phyloP scores from a whole-genome alignment of 2,888 invertebrate genomes.

The Corythucha ciliata region DNA sequence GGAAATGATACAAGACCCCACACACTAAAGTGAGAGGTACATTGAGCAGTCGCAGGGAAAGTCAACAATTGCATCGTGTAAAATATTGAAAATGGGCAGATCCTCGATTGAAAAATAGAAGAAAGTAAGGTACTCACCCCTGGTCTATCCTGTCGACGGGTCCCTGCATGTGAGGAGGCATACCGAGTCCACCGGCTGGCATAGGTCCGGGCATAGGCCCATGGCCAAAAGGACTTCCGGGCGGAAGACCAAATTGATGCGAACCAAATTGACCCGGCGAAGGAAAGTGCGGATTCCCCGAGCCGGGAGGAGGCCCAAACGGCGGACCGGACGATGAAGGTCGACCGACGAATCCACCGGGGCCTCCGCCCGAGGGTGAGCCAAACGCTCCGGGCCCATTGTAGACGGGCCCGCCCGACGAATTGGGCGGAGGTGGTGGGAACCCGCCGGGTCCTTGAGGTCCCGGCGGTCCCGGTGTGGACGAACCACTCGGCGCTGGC shows the following conservation, averaged over 20 bases:
- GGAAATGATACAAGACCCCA: not conserved
- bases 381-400: conserved; percentile 63
- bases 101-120: not conserved
- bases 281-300: conserved; percentile 56
- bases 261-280: conserved; percentile 52
- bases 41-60: no score
- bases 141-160: conserved; percentile 74
- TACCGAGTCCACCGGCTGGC: conserved; percentile 50
- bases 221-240: conserved; percentile 60
- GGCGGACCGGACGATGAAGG: conserved; percentile 45
- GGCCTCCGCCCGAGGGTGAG: conserved; percentile 56
- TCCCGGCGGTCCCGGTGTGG: conserved; percentile 65
- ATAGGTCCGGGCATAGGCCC: conserved; percentile 56
- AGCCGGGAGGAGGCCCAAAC: conserved; percentile 45
- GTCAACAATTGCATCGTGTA: not conserved
- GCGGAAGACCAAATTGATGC: conserved; percentile 60
- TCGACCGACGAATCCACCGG: conserved; percentile 56
- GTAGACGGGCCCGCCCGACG: conserved; percentile 49
- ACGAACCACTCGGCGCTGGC: conserved; percentile 71
- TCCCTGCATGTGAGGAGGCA: conserved; percentile 59
- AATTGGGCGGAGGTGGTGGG: conserved; percentile 37
- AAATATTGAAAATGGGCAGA: not conserved
- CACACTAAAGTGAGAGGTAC: no score
- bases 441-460: conserved; percentile 31
- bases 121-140: conserved; percentile 48